Evolutionary conservation across 1,140 invertebrate species (phyloP).

Genomic region (Pseudomyrmex gracilis): DNA sequence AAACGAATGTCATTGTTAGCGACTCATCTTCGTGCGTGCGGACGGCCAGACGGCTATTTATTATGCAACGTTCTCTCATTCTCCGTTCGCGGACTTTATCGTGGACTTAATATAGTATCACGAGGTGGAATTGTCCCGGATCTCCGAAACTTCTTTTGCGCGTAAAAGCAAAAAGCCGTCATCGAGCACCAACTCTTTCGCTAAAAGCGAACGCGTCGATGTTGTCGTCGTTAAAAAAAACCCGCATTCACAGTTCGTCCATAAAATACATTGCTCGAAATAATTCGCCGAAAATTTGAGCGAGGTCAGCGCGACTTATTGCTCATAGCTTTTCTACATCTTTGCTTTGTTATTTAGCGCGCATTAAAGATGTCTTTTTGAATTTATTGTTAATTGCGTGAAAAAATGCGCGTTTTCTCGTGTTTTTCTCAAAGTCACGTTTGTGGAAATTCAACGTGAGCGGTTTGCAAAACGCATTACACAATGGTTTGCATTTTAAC

Average conservation of each 20-base stretch:
- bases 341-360: background rate
- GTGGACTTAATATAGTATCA: constrained; percentile 53
- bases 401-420: too few species aligned
- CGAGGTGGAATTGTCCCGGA: background rate
- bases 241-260: constrained; percentile 26
- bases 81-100: constrained; percentile 29
- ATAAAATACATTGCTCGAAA: constrained; percentile 12
- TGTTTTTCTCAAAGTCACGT: constrained; percentile 7
- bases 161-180: background rate
- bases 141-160: background rate
- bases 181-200: constrained; percentile 48
- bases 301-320: background rate
- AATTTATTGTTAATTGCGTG: constrained; percentile 10
- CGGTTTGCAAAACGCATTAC: background rate
- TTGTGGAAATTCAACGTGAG: background rate
- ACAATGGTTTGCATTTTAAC: constrained; percentile 18
- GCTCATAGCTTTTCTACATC: constrained; percentile 6
- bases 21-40: constrained; percentile 1
- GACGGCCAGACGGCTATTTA: constrained; percentile 29
- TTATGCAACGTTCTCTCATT: constrained; percentile 38
- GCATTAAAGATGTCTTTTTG: background rate
- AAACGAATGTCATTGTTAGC: constrained; percentile 54
- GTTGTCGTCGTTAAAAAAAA: constrained; percentile 22
- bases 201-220: constrained; percentile 15
- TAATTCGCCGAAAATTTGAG: constrained; percentile 22